phyloP scores from a whole-genome alignment of 1,140 invertebrate species.

The Holotrichia oblita region DNA sequence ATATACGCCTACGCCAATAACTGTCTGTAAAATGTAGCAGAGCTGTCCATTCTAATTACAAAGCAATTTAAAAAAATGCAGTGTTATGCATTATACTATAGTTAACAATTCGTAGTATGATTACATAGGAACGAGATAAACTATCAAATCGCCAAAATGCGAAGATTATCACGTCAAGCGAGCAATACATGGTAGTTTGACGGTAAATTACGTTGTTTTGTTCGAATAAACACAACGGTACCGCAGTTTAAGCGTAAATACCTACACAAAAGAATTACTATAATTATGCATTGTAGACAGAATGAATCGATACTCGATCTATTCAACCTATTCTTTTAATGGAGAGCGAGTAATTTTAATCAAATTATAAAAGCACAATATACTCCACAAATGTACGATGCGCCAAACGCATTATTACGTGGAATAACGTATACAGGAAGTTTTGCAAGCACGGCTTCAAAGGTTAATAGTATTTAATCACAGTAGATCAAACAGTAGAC shows the following conservation, averaged over 20 bases:
- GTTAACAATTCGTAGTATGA: neutral
- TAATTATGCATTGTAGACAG: constrained; percentile 15
- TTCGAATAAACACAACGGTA: constrained; percentile 6
- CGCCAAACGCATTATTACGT: constrained; percentile 1
- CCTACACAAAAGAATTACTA: constrained; percentile 29
- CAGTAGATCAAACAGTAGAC: neutral
- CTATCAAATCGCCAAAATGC: neutral
- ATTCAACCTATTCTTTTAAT: constrained; percentile 24
- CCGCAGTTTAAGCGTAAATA: neutral
- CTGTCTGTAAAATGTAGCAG: too few relatives aligned
- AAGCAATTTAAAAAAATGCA: too few relatives aligned
- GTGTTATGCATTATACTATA: too few relatives aligned
- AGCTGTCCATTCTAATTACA: too few relatives aligned
- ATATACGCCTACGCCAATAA: too few relatives aligned
- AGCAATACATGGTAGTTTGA: neutral
- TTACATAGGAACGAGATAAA: neutral
- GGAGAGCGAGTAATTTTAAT: constrained; percentile 13
- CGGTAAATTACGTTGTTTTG: constrained; percentile 4
- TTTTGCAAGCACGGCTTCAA: neutral
- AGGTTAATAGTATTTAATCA: neutral
- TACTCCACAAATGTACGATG: neutral
- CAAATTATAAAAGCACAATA: neutral
- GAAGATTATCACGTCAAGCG: neutral
- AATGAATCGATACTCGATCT: neutral
- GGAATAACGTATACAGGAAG: neutral